Evolutionary conservation across 1,140 invertebrate genomes (phyloP), one percentile per base, ranked within the genome.

Genomic region (Megathymus violae): DNA sequence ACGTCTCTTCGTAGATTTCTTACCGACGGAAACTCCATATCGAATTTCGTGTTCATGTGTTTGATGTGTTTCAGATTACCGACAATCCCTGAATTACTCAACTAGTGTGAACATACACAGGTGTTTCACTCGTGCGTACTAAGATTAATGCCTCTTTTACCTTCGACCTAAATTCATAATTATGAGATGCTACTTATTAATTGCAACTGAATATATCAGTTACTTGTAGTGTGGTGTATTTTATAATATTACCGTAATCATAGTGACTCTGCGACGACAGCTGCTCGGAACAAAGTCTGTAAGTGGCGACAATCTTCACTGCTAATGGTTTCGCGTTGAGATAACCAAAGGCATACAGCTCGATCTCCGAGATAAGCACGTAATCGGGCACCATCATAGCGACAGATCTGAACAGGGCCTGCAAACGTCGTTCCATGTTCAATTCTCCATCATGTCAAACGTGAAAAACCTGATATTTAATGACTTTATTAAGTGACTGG

Each of bases 301-400:
- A 99, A 0, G 97, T 97, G 56, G 97, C 97, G 1, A 99, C 97
- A 72, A 99, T 99, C 92, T 99, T 99, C 0, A 98, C 93, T 0
- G 97, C 96, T 14, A 99, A 89, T 1, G 97, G 95, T 63, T 97
- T 94, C 1, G 97, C 97, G 43, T 95, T 95, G 6, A 97, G 92
- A 80, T 98, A 99, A n/a, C 98, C 98, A 84, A 95, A 97, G 0
- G 98, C 98, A 75, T 98, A 98, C 0, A 99, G 84, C 43, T 96
- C 96, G 64, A 98, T 98, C 91, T 99, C 98, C 0, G 97, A 96
- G 77, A 99, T 99, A 7, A 99, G 84, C 6, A 97, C 96, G 88
- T 98, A 98, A 90, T 99, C 97, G 0, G 98, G 98, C 14, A 99
- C 97, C 97, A 99, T 99, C 98, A 99, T 99, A 17, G 98, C 97